Base-by-base conservation (phyloP, 1,140 invertebrate genomes). In the Leptinotarsa lineolata region DNA sequence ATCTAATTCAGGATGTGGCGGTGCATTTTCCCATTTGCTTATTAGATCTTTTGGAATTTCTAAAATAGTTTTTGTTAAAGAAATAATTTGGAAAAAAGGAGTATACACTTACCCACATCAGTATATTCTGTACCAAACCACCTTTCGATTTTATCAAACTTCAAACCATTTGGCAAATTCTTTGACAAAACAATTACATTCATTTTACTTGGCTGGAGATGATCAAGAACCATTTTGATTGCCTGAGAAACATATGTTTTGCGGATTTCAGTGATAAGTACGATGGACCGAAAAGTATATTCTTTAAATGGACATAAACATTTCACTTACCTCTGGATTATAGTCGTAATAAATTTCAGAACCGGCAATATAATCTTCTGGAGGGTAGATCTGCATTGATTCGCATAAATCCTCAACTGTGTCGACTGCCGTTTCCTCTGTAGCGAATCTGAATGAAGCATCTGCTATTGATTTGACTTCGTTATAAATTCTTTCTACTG, bases 371-470 rank as follows among this genome's bases (percentile, higher is more conserved):
- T 94, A 94, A 82, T 96, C 90, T 80, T 90, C 85, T 0, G 93
- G 88, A 2, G 91, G 89, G 84, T 90, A 96, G 77, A 90, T 88
- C 63, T 95, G 94, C 92, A 95, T 95, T 70, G 90, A 90, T 82
- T 95, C 90, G 30, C 89, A 89, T 13, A 97, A 76, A 18, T 88
- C 85, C 85, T 95, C 92, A 0, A 95, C 94, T 80, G 95, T 91
- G n/a, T 95, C 92, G 1, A 88, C 85, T 0, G 94, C 88, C 46
- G 88, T 85, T 13, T 86, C 85, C 81, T 95, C 93, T 45, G 92
- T 87, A 20, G 87, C 83, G 81, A 91, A 95, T 72, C 88, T 89
- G 79, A 93, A 93, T 73, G 88, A 91, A 8, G 87, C 92, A 39
- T 92, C 89, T 78, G 91, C 91, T 69, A 95, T 93, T 16, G 85